These are phyloP conservation scores for Eupsittula cactorum DNA, from an alignment of 2,113 vertebrate species.

Conservation along the genomic window DNA sequence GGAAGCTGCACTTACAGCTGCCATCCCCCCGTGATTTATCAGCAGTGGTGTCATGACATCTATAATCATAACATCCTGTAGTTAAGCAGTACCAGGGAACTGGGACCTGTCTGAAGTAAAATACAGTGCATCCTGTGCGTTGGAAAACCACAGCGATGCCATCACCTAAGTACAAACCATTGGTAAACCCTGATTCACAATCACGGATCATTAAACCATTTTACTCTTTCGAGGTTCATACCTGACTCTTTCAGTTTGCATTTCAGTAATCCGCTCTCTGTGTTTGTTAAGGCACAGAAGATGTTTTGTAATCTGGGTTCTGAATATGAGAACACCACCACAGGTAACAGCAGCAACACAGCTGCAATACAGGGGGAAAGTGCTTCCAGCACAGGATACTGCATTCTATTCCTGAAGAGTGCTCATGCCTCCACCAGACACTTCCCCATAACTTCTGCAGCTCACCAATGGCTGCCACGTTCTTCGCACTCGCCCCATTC, in stretches of 20 bases:
- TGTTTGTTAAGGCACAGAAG: not conserved
- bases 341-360: accelerated
- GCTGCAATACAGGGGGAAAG: not conserved
- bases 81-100: not conserved
- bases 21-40: not conserved
- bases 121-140: not conserved
- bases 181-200: not conserved
- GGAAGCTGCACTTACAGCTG: slow-evolving; percentile 19
- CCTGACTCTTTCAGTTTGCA: not conserved
- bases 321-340: not conserved
- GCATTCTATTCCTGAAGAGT: not conserved
- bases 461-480: not conserved
- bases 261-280: not conserved
- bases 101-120: not conserved
- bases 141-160: not conserved
- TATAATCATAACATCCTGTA: not conserved
- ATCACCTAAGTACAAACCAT: not conserved
- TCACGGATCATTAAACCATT: not conserved
- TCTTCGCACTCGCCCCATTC: not conserved
- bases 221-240: not conserved
- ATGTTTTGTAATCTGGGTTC: not conserved
- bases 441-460: not conserved
- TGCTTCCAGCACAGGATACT: not conserved
- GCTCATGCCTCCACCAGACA: not conserved
- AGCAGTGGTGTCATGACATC: not conserved